Conservation (phyloP, 2,113 vertebrate genomes). For the Aphelocoma coerulescens region DNA sequence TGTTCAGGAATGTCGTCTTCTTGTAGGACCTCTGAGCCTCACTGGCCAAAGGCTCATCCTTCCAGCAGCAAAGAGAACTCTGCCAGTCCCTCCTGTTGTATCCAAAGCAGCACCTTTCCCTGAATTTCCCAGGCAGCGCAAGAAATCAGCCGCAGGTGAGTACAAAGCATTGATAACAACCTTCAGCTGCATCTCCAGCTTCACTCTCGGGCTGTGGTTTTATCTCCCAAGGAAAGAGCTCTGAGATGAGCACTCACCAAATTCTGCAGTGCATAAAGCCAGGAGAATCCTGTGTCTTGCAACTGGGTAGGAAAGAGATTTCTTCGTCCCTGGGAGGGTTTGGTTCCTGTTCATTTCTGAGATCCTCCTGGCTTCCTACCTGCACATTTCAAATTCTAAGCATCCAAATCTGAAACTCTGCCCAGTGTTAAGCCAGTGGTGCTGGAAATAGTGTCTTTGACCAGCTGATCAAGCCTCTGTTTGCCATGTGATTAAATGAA, state of each 20-base stretch:
- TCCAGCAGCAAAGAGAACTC: slow-evolving; percentile 50
- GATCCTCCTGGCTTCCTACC: neutral
- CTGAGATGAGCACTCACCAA: neutral
- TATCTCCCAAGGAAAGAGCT: neutral
- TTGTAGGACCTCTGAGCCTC: slow-evolving; percentile 62
- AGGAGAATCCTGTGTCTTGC: neutral
- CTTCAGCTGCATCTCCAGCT: neutral
- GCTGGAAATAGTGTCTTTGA: neutral
- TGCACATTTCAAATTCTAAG: neutral
- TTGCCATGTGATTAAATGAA: neutral
- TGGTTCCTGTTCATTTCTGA: neutral
- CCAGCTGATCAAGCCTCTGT: neutral
- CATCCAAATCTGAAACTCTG: neutral
- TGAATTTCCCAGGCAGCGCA: slow-evolving; percentile 34
- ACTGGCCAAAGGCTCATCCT: slow-evolving; percentile 64
- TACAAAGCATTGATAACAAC: neutral
- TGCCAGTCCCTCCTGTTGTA: slow-evolving; percentile 50
- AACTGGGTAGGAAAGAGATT: neutral
- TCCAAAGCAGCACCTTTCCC: slow-evolving; percentile 58
- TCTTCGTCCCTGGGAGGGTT: neutral
- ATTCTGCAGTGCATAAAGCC: neutral
- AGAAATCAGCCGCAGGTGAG: slow-evolving; percentile 54
- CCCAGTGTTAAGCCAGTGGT: neutral
- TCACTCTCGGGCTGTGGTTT: neutral
- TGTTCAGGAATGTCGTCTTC: neutral